A percentile compares a stretch with the other conserved stretches of the same genome.
Evolutionary conservation across 35 echinoderm and acorn worm species (phyloP).

Genomic region (Ptychodera flava): DNA sequence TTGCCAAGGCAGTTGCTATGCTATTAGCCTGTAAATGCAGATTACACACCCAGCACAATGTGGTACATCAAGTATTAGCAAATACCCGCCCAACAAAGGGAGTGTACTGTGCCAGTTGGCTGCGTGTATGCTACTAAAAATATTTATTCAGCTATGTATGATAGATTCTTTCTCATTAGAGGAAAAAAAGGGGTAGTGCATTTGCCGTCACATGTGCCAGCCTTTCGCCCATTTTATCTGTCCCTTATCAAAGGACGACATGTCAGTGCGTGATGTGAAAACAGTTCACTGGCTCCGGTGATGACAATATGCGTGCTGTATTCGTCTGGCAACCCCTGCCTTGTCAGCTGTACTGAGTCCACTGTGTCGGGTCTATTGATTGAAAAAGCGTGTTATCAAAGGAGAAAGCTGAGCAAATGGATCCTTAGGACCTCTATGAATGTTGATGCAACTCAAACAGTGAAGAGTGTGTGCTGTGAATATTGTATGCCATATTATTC

Average conservation of each 20-base stretch:
- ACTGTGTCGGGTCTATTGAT: not conserved
- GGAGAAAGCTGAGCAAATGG: not conserved
- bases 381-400: not conserved
- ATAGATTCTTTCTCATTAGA: not conserved
- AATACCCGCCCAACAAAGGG: not conserved
- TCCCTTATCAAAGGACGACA: not conserved
- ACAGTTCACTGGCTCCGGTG: not conserved
- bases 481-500: not conserved
- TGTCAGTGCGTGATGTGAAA: not conserved
- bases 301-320: not conserved
- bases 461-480: not conserved
- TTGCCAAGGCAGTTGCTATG: not conserved
- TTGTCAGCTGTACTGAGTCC: not conserved
- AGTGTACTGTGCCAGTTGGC: not conserved
- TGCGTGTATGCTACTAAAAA: not conserved
- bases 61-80: not conserved
- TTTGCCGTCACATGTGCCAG: not conserved
- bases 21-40: not conserved
- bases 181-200: not conserved
- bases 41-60: not conserved
- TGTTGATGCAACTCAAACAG: not conserved
- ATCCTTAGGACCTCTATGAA: not conserved
- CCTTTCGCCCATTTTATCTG: not conserved
- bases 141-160: not conserved
- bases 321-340: not conserved